Conservation (phyloP, 2,113 vertebrate species). For the Australoheros scitulus region DNA sequence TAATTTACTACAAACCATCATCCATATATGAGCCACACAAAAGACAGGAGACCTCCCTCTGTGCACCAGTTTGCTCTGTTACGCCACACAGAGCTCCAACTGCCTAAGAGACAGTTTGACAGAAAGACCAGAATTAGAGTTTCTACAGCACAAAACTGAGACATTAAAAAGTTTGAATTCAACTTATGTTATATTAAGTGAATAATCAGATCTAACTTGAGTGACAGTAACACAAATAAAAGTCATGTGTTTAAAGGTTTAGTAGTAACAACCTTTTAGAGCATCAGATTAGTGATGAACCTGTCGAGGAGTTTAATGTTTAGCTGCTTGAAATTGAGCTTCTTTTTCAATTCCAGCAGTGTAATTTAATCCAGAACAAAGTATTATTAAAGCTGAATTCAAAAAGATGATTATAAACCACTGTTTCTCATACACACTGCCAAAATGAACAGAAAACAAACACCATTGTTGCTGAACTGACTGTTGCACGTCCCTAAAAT, state of each 20-base stretch:
- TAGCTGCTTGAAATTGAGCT: not conserved
- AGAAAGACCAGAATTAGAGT: not conserved
- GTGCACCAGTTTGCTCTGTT: constrained; percentile 24
- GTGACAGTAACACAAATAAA: not conserved
- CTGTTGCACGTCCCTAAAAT: no score
- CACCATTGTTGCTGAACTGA: no score
- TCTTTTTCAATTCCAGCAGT: not conserved
- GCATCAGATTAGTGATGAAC: not conserved
- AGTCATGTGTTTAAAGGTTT: not conserved
- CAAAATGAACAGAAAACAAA: no score
- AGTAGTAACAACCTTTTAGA: not conserved
- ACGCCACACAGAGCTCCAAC: not conserved
- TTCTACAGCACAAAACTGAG: not conserved
- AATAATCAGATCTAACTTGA: no score
- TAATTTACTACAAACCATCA: not conserved
- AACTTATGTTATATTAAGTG: not conserved
- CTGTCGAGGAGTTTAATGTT: not conserved
- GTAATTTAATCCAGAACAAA: not conserved
- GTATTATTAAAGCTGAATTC: not conserved
- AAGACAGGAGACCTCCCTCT: constrained; percentile 19
- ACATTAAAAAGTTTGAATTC: not conserved
- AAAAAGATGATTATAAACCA: not conserved
- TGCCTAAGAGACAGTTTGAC: not conserved
- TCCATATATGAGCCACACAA: constrained; percentile 10
- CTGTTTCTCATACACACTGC: no score